Conservation (phyloP, 1,140 invertebrate species). For the Phthorimaea operculella region DNA sequence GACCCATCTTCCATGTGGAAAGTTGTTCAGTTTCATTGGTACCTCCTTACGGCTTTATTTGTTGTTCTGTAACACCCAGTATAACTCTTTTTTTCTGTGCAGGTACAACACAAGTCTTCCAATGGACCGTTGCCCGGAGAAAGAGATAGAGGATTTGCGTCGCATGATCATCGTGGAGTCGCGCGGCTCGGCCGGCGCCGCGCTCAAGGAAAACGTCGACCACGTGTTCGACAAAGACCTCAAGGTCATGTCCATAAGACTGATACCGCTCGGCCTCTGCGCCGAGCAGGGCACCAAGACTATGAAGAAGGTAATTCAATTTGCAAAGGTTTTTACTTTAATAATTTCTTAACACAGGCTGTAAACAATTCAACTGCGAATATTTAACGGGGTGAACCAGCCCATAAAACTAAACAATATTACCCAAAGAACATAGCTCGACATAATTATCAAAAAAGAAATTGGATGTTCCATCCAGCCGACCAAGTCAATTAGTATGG, state of each 20-base stretch:
- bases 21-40: no score
- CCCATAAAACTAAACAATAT: no score
- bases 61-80: no score
- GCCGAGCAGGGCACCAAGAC: slow-evolving; percentile 68
- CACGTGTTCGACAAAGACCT: slow-evolving; percentile 82
- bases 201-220: slow-evolving; percentile 74
- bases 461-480: no score
- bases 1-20: no score
- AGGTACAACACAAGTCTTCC: slow-evolving; percentile 66
- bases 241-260: slow-evolving; percentile 77
- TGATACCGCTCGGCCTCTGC: slow-evolving; percentile 79
- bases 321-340: not conserved
- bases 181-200: slow-evolving; percentile 45
- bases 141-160: slow-evolving; percentile 77
- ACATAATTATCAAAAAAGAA: no score
- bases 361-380: no score
- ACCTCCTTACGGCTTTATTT: no score
- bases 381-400: no score
- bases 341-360: not conserved
- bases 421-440: no score
- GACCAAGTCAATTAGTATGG: no score
- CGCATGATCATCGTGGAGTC: slow-evolving; percentile 76
- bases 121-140: slow-evolving; percentile 77
- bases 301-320: not conserved
- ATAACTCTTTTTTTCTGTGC: not conserved